These are phyloP conservation scores for Ophion slaviceki DNA, from an alignment of 2,888 invertebrate species.

Conservation along the genomic window DNA sequence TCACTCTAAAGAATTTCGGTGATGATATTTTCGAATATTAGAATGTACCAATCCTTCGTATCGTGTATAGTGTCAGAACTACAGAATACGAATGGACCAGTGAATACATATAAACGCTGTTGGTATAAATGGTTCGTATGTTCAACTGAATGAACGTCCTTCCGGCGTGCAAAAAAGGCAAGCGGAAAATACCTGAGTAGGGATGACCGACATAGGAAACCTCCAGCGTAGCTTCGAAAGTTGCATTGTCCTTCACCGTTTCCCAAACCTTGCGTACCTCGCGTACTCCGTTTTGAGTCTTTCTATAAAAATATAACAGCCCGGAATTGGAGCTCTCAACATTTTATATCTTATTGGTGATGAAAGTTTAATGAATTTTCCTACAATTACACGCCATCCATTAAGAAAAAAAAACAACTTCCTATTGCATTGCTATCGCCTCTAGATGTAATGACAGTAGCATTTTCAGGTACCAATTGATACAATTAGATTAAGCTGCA, in stretches of 20 bases:
- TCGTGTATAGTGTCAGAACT: neutral
- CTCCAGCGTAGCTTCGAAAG: conserved; percentile 50
- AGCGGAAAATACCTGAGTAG: neutral
- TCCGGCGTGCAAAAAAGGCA: neutral
- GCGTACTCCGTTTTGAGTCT: conserved; percentile 22
- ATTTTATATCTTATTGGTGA: too few relatives aligned
- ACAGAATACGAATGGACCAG: neutral
- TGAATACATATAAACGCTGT: neutral
- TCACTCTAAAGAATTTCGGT: too few relatives aligned
- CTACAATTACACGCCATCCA: too few relatives aligned
- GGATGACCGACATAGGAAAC: conserved; percentile 47
- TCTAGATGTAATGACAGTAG: too few relatives aligned
- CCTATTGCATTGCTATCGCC: too few relatives aligned
- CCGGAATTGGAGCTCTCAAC: too few relatives aligned
- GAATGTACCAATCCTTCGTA: too few relatives aligned
- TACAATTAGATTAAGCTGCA: too few relatives aligned
- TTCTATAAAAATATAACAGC: neutral
- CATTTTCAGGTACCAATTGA: too few relatives aligned
- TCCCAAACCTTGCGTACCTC: conserved; percentile 3
- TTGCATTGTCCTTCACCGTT: conserved; percentile 52
- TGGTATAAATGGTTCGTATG: neutral
- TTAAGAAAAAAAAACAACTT: too few relatives aligned
- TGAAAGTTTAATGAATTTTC: too few relatives aligned
- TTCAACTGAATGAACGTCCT: conserved; percentile 50
- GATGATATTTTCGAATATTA: too few relatives aligned